Evolutionary conservation across 2,888 invertebrate species (phyloP), one percentile per base, ranked within the genome.

Genomic region (Pristionchus exspectatus): DNA sequence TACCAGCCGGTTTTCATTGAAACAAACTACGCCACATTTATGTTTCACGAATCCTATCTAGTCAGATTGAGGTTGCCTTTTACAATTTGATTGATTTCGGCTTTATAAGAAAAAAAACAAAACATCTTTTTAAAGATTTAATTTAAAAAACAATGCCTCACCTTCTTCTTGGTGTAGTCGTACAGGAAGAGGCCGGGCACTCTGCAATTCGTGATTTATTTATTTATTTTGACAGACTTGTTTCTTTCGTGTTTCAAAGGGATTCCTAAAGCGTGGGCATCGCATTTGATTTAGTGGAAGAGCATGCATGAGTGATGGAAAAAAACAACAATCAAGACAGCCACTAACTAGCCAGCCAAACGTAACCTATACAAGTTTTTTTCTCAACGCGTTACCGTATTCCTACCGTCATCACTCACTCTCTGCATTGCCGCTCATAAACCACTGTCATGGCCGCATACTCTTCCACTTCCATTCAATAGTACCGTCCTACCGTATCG

Each of bases 141-240:
- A 18, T 83, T 27, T 14, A 27, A 56, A 84, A 59, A 18, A 54
- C 5, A 77, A 44, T 21, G 4, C 10, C 44, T 12, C 87, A 84
- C 87, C 30, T 91, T 90, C 83, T 91, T 91, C 83, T 93, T 90
- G 16, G 91, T 91, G 89, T 94, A 93, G 87, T 95, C 92, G 91
- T 93, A 95, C n/a, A 91, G 90, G 89, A 94, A 95, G 44, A 95
- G 90, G 7, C 95, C 95, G 24, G 95, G 95, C 33, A 92, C 90
- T 89, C 94, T 94, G 91, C n/a, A 92, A 90, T 77, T 30, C 27
- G 4, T 5, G 33, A 38, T n/a, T 50, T 4, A 59, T 74, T 54
- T 38, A 27, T 12, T 18, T 56, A 56, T 54, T 83, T 44, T 50
- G 44, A 54, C 77, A 38, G 38, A 7, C 44, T 3, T 7, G 44